Percentiles rank a stretch among this genome's conserved stretches.
phyloP scores from a whole-genome alignment of 1,140 invertebrate genomes.

The Adoxophyes honmai region DNA sequence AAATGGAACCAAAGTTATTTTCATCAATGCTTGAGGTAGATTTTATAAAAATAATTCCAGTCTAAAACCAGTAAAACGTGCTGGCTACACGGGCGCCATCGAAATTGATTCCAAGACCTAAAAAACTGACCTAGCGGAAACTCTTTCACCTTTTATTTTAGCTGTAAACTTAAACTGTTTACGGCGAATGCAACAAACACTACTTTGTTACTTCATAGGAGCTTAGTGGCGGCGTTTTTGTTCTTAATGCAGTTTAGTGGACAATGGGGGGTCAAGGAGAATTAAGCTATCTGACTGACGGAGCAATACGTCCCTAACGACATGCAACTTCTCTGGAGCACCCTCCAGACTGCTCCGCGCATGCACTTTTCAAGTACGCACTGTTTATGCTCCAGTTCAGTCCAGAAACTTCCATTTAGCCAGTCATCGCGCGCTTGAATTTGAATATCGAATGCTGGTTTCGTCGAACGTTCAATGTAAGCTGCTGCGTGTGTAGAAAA shows the following conservation, averaged over 20 bases:
- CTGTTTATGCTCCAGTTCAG: conserved; percentile 52
- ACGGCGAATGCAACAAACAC: background rate
- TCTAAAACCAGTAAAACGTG: no score
- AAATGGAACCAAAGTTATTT: no score
- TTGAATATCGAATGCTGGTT: conserved; percentile 30
- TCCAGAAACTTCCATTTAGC: conserved; percentile 36
- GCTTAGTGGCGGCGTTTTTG: background rate
- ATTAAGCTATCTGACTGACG: conserved; percentile 38
- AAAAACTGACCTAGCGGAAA: background rate
- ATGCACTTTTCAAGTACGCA: conserved; percentile 59
- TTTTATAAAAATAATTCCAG: no score
- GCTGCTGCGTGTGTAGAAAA: background rate
- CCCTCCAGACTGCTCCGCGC: conserved; percentile 40
- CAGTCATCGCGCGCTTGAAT: conserved; percentile 26
- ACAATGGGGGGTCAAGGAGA: conserved; percentile 26
- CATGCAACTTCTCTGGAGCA: conserved; percentile 30
- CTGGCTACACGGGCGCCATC: no score
- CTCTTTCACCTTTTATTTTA: background rate
- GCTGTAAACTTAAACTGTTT: background rate
- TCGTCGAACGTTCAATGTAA: conserved; percentile 17
- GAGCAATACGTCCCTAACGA: conserved; percentile 40
- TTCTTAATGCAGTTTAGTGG: background rate
- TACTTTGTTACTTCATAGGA: background rate
- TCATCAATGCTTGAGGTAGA: no score
- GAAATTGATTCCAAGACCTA: no score